Evolutionary conservation across 2,797 vertebrate species (phyloP).

Genomic region (Spheniscus humboldti): DNA sequence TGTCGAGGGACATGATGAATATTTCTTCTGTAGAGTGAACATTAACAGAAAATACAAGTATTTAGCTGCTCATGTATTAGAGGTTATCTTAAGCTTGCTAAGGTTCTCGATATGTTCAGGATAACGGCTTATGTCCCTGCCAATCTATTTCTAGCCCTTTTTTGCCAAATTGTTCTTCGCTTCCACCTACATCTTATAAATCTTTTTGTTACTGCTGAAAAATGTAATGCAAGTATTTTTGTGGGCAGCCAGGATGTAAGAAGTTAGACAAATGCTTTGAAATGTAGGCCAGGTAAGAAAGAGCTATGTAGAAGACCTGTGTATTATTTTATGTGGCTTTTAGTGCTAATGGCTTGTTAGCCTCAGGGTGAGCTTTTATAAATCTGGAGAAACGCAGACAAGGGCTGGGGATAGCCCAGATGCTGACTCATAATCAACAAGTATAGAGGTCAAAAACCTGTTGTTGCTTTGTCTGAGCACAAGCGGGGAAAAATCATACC

Average conservation of each 20-base stretch:
- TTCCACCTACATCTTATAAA: neutral
- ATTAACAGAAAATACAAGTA: constrained; percentile 7
- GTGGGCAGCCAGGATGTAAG: neutral
- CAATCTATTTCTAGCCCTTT: neutral
- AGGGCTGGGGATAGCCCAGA: neutral
- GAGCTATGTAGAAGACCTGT: neutral
- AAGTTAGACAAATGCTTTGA: neutral
- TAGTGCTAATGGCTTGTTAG: neutral
- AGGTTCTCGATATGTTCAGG: neutral
- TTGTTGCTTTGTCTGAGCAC: neutral
- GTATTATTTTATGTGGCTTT: neutral
- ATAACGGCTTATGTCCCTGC: neutral
- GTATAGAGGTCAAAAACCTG: neutral
- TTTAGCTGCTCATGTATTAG: neutral
- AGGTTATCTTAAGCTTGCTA: neutral
- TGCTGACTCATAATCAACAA: neutral
- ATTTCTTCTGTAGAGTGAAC: constrained; percentile 69
- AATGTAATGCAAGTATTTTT: neutral
- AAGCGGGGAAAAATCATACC: neutral
- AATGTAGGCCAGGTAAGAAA: neutral
- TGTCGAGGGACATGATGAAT: constrained; percentile 71
- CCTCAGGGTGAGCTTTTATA: neutral
- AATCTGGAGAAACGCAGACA: neutral
- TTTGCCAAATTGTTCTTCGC: neutral
- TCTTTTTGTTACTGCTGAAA: neutral